Percentiles rank a stretch among this genome's conserved stretches.
Conservation (phyloP, 2,797 vertebrate species). For the Hypotaenidia philippensis region DNA sequence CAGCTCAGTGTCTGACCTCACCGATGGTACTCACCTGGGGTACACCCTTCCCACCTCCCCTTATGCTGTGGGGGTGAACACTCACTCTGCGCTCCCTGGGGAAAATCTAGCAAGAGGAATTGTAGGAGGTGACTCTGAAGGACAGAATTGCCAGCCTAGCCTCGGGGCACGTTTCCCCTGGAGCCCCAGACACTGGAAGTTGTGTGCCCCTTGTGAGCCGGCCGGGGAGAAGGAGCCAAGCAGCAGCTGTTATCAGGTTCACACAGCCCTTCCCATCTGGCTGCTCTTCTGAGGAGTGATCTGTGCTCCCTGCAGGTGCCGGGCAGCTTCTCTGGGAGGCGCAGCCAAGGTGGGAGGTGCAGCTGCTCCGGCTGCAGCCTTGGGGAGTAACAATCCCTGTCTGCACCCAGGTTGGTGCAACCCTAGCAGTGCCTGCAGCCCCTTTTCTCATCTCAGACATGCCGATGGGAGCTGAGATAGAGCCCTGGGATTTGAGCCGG, state of each 20-base stretch:
- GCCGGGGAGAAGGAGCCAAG: conserved; percentile 40
- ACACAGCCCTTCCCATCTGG: conserved; percentile 38
- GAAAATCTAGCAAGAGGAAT: background rate
- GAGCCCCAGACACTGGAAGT: background rate
- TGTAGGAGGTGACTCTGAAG: background rate
- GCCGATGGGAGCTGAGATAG: background rate
- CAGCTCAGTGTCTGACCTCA: background rate
- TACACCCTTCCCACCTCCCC: background rate
- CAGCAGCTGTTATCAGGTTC: background rate
- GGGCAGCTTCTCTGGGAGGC: background rate
- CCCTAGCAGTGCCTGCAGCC: background rate
- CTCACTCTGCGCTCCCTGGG: background rate
- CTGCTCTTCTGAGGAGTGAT: conserved; percentile 3
- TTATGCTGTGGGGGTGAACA: fast-evolving
- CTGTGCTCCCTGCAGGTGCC: background rate
- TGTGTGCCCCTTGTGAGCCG: background rate
- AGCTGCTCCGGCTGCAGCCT: background rate
- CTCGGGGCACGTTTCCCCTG: fast-evolving
- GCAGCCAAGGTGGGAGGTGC: background rate
- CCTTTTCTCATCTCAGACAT: background rate
- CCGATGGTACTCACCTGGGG: fast-evolving
- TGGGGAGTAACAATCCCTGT: background rate
- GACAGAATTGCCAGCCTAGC: background rate
- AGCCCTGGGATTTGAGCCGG: fast-evolving
- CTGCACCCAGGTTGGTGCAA: background rate